Conservation (phyloP, 2,113 vertebrate species). For the Amphilophus citrinellus region DNA sequence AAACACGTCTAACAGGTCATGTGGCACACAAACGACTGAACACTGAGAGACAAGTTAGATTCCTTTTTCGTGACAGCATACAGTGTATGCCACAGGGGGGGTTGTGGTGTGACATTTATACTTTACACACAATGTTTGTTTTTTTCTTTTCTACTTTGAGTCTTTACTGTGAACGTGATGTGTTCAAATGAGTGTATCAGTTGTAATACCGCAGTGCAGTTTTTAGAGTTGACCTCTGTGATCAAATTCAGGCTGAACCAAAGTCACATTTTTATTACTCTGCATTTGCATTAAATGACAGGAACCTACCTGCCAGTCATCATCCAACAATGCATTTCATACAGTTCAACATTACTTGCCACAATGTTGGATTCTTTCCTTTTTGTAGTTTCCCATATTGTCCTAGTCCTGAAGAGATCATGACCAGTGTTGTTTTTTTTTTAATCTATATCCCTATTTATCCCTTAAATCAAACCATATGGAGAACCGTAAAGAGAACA, state of each 20-base stretch:
- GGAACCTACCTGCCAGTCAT: no score
- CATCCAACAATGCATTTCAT: no score
- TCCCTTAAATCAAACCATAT: background rate
- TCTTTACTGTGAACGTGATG: background rate
- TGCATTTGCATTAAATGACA: background rate
- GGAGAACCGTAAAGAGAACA: background rate
- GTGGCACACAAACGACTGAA: constrained; percentile 26
- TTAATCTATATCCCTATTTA: background rate
- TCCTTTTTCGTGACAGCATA: constrained; percentile 18
- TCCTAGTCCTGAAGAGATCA: background rate
- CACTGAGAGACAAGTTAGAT: constrained; percentile 9
- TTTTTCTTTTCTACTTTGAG: background rate
- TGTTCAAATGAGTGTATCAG: background rate
- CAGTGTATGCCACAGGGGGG: background rate
- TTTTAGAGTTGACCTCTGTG: background rate
- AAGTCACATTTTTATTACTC: background rate
- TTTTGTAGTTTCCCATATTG: background rate
- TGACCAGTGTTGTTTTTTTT: background rate
- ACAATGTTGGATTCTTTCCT: background rate
- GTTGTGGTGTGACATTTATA: constrained; percentile 33
- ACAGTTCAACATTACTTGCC: background rate
- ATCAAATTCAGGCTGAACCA: background rate
- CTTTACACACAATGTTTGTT: constrained; percentile 12
- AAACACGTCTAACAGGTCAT: constrained; percentile 16
- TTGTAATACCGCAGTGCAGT: background rate